phyloP scores from a whole-genome alignment of 2,797 vertebrate genomes.

The Linurgus olivaceus region DNA sequence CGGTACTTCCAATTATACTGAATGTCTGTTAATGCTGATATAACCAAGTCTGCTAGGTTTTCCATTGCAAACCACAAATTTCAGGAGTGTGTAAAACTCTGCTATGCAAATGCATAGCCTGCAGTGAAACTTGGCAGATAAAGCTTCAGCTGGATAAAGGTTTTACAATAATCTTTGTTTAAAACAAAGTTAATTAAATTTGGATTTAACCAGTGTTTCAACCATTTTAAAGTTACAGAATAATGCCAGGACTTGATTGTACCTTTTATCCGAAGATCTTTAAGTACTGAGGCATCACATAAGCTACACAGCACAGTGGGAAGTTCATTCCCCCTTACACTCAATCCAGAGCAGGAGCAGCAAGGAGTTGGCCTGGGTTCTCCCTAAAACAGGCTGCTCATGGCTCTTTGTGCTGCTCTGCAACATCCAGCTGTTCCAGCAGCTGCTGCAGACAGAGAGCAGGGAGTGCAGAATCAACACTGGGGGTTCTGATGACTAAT shows the following conservation, averaged over 20 bases:
- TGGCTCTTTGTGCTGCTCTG: rapidly evolving
- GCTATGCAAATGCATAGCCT: background rate
- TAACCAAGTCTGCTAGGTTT: background rate
- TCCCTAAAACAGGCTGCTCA: background rate
- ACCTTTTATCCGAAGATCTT: background rate
- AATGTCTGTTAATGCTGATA: background rate
- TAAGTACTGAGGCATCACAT: background rate
- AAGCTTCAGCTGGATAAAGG: background rate
- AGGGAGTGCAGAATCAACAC: background rate
- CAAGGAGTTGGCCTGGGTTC: background rate
- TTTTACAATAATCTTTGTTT: conserved; percentile 20
- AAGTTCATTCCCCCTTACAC: rapidly evolving
- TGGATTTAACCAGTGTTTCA: background rate
- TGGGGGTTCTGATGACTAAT: rapidly evolving
- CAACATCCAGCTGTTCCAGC: background rate
- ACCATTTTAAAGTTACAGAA: background rate
- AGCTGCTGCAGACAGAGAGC: rapidly evolving
- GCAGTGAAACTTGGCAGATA: background rate
- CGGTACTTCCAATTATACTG: background rate
- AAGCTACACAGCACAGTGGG: rapidly evolving
- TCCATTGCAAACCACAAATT: background rate
- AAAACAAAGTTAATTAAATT: conserved; percentile 7
- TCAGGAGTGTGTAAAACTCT: background rate
- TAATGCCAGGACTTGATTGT: background rate
- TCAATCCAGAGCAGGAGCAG: background rate